Evolutionary conservation across 2,888 invertebrate species (phyloP).

Genomic region (Caenorhabditis sp.): DNA sequence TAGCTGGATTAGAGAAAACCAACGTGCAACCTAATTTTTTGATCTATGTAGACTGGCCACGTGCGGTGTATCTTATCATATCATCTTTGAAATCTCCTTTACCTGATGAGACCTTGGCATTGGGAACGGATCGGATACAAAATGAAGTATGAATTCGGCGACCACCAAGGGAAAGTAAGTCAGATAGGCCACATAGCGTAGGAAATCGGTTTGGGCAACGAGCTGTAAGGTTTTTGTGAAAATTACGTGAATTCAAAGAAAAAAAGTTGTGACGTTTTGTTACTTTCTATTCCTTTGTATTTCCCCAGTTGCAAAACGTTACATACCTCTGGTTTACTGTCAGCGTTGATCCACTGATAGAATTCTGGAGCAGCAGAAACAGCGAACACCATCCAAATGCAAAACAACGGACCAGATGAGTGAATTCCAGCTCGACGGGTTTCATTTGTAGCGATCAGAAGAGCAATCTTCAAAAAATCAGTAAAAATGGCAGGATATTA

Average conservation of each 20-base stretch:
- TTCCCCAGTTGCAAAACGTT: slow-evolving; percentile 1
- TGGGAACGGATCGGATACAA: slow-evolving; percentile 75
- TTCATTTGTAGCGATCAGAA: slow-evolving; percentile 68
- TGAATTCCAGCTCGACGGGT: slow-evolving; percentile 91
- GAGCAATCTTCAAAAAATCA: slow-evolving; percentile 52
- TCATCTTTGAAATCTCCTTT: too few relatives aligned
- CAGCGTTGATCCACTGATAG: slow-evolving; percentile 77
- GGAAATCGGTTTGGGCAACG: slow-evolving; percentile 73
- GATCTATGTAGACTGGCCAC: too few relatives aligned
- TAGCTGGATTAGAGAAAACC: too few relatives aligned
- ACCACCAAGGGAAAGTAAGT: slow-evolving; percentile 79
- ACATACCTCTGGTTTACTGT: slow-evolving; percentile 74
- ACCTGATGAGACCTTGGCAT: slow-evolving; percentile 59
- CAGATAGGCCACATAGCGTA: slow-evolving; percentile 76
- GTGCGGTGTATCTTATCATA: too few relatives aligned
- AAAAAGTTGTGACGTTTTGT: slow-evolving; percentile 13
- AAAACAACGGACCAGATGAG: slow-evolving; percentile 92
- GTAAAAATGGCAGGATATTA: slow-evolving; percentile 7
- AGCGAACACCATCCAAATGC: slow-evolving; percentile 92
- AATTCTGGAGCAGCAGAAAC: slow-evolving; percentile 87
- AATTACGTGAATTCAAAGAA: slow-evolving; percentile 24
- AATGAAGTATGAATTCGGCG: slow-evolving; percentile 74
- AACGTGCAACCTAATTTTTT: too few relatives aligned
- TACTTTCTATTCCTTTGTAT: too few relatives aligned
- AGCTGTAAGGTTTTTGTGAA: slow-evolving; percentile 68